Conservation (phyloP, 2,888 invertebrate species). For the Cheilosia grossa region DNA sequence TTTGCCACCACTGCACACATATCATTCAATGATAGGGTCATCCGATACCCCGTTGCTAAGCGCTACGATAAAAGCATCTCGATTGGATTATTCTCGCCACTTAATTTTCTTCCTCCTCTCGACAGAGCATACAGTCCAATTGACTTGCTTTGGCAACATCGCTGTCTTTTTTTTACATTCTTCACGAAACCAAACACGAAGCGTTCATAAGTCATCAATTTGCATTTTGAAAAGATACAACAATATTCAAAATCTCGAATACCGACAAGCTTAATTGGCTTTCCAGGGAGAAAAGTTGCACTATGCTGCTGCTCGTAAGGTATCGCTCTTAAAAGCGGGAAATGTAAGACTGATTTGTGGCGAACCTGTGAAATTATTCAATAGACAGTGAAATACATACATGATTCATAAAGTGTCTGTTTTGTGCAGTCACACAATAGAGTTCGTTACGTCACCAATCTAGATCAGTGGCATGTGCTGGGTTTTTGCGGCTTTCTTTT, state of each 20-base stretch:
- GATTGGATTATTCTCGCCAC: constrained; percentile 31
- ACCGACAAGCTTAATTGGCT: constrained; percentile 40
- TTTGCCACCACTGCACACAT: constrained; percentile 4
- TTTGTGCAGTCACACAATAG: background rate
- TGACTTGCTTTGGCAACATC: constrained; percentile 16
- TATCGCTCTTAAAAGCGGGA: constrained; percentile 9
- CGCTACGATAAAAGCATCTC: constrained; percentile 5
- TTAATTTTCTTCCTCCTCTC: constrained; percentile 18
- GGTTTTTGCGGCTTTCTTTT: background rate
- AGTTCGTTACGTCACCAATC: constrained; percentile 19
- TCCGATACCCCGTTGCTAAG: constrained; percentile 39
- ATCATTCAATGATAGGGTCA: constrained; percentile 42
- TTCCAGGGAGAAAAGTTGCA: constrained; percentile 5
- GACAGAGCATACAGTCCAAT: constrained; percentile 44
- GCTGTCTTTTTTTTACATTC: background rate
- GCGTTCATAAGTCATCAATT: constrained; percentile 38
- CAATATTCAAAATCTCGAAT: constrained; percentile 32
- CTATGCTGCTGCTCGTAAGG: background rate
- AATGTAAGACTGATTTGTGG: constrained; percentile 17
- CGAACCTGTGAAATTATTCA: constrained; percentile 26
- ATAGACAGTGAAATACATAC: constrained; percentile 18
- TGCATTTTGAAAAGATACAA: constrained; percentile 17
- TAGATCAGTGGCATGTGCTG: background rate
- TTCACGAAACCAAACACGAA: background rate
- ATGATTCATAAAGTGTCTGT: constrained; percentile 43